Percentiles rank a stretch among this genome's conserved stretches.
Evolutionary conservation across 2,113 vertebrate genomes (phyloP).

Genomic region (Hippocampus barbouri): DNA sequence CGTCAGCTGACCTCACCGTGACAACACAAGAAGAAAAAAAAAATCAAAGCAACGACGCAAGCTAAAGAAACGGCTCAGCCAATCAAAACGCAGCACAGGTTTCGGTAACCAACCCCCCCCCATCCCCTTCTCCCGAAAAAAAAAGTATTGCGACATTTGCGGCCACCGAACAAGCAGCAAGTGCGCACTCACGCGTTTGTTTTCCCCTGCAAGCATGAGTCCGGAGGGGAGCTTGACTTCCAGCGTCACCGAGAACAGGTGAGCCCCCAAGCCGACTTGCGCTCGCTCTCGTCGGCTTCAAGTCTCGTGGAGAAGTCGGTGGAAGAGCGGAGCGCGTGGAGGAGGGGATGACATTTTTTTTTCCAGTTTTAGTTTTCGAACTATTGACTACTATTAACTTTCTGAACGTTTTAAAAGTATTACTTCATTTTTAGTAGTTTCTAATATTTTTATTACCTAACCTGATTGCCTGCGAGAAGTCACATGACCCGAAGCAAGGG

Average conservation of each 20-base stretch:
- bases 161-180: not conserved
- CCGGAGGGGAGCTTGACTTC: conserved; percentile 43
- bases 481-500: not conserved
- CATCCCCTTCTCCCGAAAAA: not conserved
- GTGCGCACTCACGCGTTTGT: not conserved
- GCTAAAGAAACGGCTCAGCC: not conserved
- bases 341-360: not conserved
- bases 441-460: not conserved
- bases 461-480: not conserved
- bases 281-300: not conserved
- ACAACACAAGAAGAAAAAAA: not conserved
- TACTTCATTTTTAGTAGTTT: too few species aligned
- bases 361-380: not conserved
- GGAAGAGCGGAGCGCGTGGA: not conserved
- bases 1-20: not conserved
- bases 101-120: not conserved
- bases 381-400: not conserved
- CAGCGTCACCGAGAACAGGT: conserved; percentile 48
- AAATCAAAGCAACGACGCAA: not conserved
- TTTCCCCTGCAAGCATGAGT: conserved; percentile 32
- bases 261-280: conserved; percentile 5
- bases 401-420: too few species aligned
- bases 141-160: not conserved
- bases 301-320: not conserved
- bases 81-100: not conserved